Conservation (phyloP, 2,113 vertebrate species). For the Trichechus manatus region DNA sequence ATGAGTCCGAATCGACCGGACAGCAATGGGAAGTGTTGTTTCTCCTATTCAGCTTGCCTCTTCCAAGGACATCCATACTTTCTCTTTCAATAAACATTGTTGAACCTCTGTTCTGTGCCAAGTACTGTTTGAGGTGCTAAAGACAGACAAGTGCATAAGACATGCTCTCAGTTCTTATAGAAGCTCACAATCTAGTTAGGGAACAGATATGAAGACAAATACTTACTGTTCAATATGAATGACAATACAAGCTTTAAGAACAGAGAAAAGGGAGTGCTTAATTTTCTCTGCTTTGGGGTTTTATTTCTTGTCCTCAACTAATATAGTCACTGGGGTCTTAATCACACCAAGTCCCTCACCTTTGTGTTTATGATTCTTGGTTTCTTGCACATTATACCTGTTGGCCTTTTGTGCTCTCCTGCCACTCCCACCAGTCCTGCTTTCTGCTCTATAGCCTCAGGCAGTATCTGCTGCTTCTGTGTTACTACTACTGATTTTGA, state of each 20-base stretch:
- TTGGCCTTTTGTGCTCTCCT: neutral
- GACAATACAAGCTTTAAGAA: neutral
- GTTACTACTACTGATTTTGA: neutral
- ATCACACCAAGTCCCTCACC: neutral
- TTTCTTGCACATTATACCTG: neutral
- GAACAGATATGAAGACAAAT: neutral
- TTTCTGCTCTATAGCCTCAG: neutral
- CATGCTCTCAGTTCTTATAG: neutral
- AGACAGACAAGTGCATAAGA: neutral
- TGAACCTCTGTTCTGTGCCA: neutral
- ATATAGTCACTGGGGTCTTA: neutral
- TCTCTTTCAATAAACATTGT: slow-evolving; percentile 15
- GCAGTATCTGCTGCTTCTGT: neutral
- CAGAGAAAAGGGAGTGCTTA: neutral
- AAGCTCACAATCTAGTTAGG: neutral
- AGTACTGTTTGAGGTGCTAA: neutral
- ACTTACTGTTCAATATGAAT: neutral
- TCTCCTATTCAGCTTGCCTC: neutral
- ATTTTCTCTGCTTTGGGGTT: neutral
- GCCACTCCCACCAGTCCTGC: neutral
- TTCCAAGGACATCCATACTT: neutral
- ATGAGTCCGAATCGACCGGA: too few relatives aligned
- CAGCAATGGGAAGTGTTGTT: too few relatives aligned
- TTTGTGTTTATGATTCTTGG: neutral
- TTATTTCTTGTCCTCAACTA: neutral